A percentile compares a stretch with the other conserved stretches of the same genome.
These are phyloP conservation scores for Archocentrus centrarchus DNA, from an alignment of 2,113 vertebrate genomes.

Conservation along the genomic window DNA sequence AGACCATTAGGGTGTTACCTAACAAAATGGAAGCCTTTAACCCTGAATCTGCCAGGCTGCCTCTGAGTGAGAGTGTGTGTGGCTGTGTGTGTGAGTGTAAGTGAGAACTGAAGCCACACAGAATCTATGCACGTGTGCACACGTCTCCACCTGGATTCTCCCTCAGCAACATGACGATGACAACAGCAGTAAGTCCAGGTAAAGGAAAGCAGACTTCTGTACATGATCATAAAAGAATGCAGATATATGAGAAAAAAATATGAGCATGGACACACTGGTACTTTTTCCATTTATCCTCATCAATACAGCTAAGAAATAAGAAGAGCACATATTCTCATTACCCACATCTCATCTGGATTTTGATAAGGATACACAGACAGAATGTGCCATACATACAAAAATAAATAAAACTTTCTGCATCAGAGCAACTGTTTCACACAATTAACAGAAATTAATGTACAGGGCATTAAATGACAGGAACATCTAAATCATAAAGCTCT, in stretches of 20 bases:
- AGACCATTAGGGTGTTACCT: slow-evolving; percentile 93
- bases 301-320: not conserved
- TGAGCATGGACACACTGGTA: not conserved
- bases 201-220: slow-evolving; percentile 56
- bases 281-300: not conserved
- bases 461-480: not conserved
- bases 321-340: not conserved
- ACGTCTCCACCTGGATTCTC: slow-evolving; percentile 80
- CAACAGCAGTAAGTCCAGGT: slow-evolving; percentile 67
- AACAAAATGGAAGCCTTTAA: slow-evolving; percentile 96
- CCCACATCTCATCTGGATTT: not conserved
- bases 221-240: slow-evolving; percentile 63
- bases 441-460: not conserved
- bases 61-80: slow-evolving; percentile 34
- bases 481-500: not conserved
- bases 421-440: not conserved
- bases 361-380: not conserved
- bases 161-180: slow-evolving; percentile 73
- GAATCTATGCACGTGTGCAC: slow-evolving; percentile 42
- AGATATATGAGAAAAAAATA: not conserved
- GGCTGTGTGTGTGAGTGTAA: not conserved
- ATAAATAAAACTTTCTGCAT: not conserved
- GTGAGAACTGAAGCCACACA: slow-evolving; percentile 46
- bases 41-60: slow-evolving; percentile 80
- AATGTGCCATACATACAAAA: not conserved